A percentile compares a stretch with the other conserved stretches of the same genome.
phyloP scores from a whole-genome alignment of 2,113 vertebrate species.

The Cercopithecus mona region DNA sequence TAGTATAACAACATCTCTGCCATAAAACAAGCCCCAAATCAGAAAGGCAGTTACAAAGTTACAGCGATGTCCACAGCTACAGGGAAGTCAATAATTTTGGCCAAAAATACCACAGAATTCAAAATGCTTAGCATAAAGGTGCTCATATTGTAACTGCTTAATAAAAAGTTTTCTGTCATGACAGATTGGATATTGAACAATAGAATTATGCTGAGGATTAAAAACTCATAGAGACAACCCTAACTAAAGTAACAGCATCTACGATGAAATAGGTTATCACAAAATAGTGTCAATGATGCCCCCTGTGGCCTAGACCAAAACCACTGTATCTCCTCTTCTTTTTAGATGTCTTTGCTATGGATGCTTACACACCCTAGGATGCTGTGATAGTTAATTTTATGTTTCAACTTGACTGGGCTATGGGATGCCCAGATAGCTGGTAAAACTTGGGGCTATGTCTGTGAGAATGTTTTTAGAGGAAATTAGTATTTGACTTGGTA shows the following conservation, averaged over 20 bases:
- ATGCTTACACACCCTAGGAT: neutral
- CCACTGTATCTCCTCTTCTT: neutral
- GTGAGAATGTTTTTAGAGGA: neutral
- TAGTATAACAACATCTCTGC: neutral
- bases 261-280: neutral
- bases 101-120: neutral
- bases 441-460: neutral
- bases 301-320: neutral
- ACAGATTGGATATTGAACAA: neutral
- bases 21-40: neutral
- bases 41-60: neutral
- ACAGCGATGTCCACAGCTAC: neutral
- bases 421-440: neutral
- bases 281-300: neutral
- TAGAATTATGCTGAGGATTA: neutral
- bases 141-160: neutral
- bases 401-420: neutral
- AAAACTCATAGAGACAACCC: neutral
- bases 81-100: neutral
- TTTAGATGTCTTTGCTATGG: neutral
- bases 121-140: neutral
- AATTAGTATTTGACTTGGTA: neutral
- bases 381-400: neutral
- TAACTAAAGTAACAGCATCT: neutral
- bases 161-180: neutral